Conservation (phyloP, 2,888 invertebrate genomes). For the Argynnis bischoffii region DNA sequence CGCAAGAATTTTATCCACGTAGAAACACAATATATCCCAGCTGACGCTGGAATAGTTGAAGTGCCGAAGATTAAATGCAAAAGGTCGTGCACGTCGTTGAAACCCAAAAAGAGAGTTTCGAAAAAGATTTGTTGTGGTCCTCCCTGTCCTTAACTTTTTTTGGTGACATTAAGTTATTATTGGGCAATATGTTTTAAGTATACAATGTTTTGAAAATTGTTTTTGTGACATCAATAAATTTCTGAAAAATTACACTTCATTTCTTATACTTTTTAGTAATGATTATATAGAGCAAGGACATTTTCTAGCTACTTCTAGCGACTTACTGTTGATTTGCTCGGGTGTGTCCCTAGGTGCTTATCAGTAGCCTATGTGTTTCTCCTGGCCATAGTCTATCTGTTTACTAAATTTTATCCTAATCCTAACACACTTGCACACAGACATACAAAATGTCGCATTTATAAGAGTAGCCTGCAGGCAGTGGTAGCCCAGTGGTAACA, state of each 20-base stretch:
- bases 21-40: conserved; percentile 83
- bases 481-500: too few species aligned
- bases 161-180: not conserved
- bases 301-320: too few species aligned
- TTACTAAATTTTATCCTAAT: too few species aligned
- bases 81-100: conserved; percentile 54
- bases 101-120: conserved; percentile 46
- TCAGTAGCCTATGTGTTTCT: too few species aligned
- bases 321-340: too few species aligned
- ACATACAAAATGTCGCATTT: too few species aligned
- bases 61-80: conserved; percentile 53
- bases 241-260: not conserved
- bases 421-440: too few species aligned
- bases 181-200: not conserved
- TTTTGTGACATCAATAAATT: not conserved
- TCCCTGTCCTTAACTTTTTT: conserved; percentile 41
- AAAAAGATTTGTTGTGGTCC: conserved; percentile 53
- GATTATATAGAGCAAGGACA: too few species aligned
- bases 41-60: conserved; percentile 75
- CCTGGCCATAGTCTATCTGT: too few species aligned
- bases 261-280: too few species aligned
- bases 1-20: conserved; percentile 77
- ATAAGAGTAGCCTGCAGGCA: too few species aligned
- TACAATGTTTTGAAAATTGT: conserved; percentile 4
- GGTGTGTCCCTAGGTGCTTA: too few species aligned